phyloP scores from a whole-genome alignment of 2,113 vertebrate species.

The Chaetura pelagica region DNA sequence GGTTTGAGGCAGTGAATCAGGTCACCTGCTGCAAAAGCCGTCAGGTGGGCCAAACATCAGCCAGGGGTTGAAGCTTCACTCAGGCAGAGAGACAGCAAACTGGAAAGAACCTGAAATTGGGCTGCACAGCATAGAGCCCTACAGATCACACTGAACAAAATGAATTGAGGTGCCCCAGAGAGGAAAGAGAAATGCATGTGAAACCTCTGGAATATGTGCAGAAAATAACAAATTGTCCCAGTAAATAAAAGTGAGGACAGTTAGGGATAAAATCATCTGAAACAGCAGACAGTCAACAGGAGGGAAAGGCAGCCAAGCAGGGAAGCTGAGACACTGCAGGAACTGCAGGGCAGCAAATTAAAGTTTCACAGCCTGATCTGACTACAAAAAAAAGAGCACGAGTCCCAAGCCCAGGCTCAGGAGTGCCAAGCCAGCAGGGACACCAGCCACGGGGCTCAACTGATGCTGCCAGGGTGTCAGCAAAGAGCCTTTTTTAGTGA shows the following conservation, averaged over 20 bases:
- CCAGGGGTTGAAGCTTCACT: background rate
- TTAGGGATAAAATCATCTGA: background rate
- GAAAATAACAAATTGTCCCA: background rate
- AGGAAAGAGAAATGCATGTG: background rate
- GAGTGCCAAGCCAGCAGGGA: background rate
- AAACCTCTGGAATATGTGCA: background rate
- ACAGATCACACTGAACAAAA: background rate
- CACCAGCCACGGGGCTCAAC: background rate
- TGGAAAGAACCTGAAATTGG: background rate
- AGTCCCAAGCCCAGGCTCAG: background rate
- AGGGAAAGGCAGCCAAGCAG: constrained; percentile 13
- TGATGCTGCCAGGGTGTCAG: background rate
- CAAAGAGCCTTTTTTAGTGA: background rate
- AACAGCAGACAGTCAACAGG: background rate
- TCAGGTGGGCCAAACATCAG: background rate
- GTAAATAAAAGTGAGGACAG: background rate
- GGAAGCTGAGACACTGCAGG: background rate
- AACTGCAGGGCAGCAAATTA: background rate
- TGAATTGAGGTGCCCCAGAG: background rate
- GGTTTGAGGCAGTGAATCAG: background rate
- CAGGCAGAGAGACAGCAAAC: background rate
- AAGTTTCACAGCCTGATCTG: background rate
- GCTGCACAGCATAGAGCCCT: background rate
- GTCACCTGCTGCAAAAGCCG: background rate
- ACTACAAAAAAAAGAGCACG: background rate